These are phyloP conservation scores for Ormyrus labotus DNA, from an alignment of 2,888 invertebrate species.

Conservation along the genomic window DNA sequence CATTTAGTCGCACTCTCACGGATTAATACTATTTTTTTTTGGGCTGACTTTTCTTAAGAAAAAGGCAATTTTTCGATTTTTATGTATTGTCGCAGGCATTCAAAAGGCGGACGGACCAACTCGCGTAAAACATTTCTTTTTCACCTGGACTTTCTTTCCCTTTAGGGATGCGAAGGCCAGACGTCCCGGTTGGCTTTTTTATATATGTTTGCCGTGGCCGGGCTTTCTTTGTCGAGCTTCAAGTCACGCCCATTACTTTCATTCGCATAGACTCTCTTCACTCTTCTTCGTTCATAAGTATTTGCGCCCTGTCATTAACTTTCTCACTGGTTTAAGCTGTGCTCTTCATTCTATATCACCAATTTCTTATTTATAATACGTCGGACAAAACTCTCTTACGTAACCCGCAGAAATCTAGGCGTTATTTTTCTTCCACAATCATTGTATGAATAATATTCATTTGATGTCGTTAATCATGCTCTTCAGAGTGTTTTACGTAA, in stretches of 20 bases:
- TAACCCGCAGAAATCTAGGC: conserved; percentile 14
- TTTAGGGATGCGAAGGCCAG: conserved; percentile 2
- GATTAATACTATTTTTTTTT: conserved; percentile 62
- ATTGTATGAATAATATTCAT: conserved; percentile 1
- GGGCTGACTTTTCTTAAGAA: conserved; percentile 64
- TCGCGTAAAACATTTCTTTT: conserved; percentile 33
- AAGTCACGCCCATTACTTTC: conserved; percentile 8
- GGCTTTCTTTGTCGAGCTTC: conserved; percentile 32
- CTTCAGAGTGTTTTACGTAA: neutral
- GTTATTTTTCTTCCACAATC: conserved; percentile 1
- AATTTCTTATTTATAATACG: neutral
- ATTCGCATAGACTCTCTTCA: neutral
- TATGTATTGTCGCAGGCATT: conserved; percentile 50
- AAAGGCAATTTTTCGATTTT: conserved; percentile 66
- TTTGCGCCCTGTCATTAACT: neutral
- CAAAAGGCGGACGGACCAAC: conserved; percentile 46
- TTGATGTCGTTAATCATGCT: conserved; percentile 35
- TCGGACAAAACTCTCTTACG: neutral
- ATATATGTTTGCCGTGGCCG: conserved; percentile 57
- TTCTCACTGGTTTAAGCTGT: neutral
- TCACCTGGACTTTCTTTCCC: conserved; percentile 44
- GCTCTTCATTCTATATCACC: neutral
- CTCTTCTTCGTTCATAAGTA: neutral
- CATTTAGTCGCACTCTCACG: too few species aligned
- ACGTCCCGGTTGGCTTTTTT: conserved; percentile 52